These are phyloP conservation scores for Acleris cristana DNA, from an alignment of 2,888 invertebrate genomes.

Conservation along the genomic window DNA sequence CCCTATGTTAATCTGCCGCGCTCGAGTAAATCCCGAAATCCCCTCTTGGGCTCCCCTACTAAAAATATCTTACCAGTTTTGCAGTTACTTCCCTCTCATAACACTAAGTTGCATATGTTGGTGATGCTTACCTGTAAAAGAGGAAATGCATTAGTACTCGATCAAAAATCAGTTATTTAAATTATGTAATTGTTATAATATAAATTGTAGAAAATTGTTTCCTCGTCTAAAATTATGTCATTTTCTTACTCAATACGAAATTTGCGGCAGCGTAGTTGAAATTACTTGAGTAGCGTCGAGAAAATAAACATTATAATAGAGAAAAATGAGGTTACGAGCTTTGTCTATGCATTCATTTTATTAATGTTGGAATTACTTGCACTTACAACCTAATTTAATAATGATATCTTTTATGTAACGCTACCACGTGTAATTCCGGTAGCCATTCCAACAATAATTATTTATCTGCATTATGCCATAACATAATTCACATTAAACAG, in stretches of 20 bases:
- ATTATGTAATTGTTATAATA: no score
- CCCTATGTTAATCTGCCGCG: no score
- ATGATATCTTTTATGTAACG: slow-evolving; percentile 28
- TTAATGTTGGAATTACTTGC: slow-evolving; percentile 27
- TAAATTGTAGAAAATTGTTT: neutral
- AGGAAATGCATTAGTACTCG: slow-evolving; percentile 10
- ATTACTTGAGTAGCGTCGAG: slow-evolving; percentile 20
- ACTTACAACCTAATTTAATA: slow-evolving; percentile 19
- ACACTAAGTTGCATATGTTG: neutral
- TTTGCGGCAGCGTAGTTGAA: no score
- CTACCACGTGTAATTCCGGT: slow-evolving; percentile 22
- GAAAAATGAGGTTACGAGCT: slow-evolving; percentile 24
- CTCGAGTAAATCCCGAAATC: no score
- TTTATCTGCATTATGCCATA: slow-evolving; percentile 10
- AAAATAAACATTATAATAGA: slow-evolving; percentile 7
- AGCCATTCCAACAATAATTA: slow-evolving; percentile 7
- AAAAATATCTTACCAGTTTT: neutral
- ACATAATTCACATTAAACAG: slow-evolving; percentile 5
- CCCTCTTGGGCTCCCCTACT: no score
- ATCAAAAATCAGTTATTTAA: neutral
- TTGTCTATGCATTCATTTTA: slow-evolving; percentile 29
- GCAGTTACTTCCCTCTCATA: neutral
- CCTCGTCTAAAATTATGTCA: neutral
- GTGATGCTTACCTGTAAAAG: slow-evolving; percentile 32
- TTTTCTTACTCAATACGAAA: neutral